Evolutionary conservation across 23 tunicate genomes (phyloP), one percentile per base, ranked within the genome.

Genomic region (Diplosoma virens): DNA sequence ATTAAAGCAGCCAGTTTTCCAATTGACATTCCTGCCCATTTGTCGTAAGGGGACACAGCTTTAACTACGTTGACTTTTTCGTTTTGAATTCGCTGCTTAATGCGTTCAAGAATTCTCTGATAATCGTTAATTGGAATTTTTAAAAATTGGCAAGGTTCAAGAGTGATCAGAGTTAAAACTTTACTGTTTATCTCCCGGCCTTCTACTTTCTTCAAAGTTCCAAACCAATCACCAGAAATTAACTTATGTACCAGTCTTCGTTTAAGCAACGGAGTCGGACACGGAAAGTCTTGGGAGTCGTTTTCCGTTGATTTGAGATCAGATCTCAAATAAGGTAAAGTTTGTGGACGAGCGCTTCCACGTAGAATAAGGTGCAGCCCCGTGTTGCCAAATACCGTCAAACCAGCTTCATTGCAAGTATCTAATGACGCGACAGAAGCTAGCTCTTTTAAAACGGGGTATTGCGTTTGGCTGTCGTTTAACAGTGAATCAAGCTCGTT

Each of bases 371-470:
- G 78, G 77, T 84, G 78, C 3, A 89, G 46, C 1, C 87, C 96
- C 28, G 88, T 76, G 74, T 82, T 82, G 27, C 96, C 96, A 63
- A 89, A 89, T 18, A 82, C 84, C 20, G 96, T 89, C 58, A 89
- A 30, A 20, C 88, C 96, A 0, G 88, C 79, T 32, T 89, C 96
- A 0, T 67, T 71, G 27, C 68, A 83, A 0, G 61, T 34, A 18
- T 75, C 84, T 22, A 78, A 21, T 5, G 88, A 78, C 33, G 88
- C 87, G 27, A 79, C 79, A 0, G 81, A 67, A 20, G 80, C 83
- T 0, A 82, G 67, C 32, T 82, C 81, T 1, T 79, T 67, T 50
- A 76, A 34, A 9, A 89, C 75, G 3, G 84, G 64, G 41, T 66
- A 55, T 0, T 47, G 76, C 4, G 85, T 26, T 35, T 82, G 33